Conservation (phyloP, 2,113 vertebrate genomes). For the Lasiurus borealis region DNA sequence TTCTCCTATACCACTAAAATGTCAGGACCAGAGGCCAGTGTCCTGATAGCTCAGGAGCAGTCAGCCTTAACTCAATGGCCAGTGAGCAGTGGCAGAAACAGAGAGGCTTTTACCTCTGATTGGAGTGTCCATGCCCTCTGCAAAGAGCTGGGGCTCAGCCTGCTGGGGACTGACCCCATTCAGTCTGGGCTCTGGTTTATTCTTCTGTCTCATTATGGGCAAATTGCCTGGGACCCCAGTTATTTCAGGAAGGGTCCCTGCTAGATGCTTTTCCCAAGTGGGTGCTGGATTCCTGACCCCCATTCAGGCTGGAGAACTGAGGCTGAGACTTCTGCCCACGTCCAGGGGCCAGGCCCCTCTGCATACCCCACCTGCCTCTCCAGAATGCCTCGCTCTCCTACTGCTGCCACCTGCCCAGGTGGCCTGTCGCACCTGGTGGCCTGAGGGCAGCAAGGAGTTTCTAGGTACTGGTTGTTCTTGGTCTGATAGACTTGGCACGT, state of each 20-base stretch:
- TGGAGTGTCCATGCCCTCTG: not conserved
- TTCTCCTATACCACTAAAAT: not conserved
- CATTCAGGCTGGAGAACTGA: not conserved
- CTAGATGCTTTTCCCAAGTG: not conserved
- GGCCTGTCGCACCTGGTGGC: not conserved
- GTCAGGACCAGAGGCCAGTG: not conserved
- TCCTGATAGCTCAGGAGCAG: rapidly evolving
- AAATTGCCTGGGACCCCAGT: not conserved
- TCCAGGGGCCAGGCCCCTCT: not conserved
- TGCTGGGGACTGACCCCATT: not conserved
- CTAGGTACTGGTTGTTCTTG: not conserved
- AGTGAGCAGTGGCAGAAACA: too few relatives aligned
- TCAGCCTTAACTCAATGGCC: not conserved
- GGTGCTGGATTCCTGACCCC: not conserved
- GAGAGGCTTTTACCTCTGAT: not conserved
- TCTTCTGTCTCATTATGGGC: not conserved
- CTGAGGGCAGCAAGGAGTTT: not conserved
- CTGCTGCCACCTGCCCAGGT: not conserved
- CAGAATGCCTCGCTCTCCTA: not conserved
- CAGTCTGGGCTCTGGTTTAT: not conserved
- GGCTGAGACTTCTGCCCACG: not conserved
- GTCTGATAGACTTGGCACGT: not conserved
- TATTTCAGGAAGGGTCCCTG: not conserved
- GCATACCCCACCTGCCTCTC: not conserved
- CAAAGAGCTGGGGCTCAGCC: not conserved